A percentile compares a stretch with the other conserved stretches of the same genome.
These are phyloP conservation scores for Myotis lucifugus DNA, from an alignment of 2,113 vertebrate species.

Conservation along the genomic window DNA sequence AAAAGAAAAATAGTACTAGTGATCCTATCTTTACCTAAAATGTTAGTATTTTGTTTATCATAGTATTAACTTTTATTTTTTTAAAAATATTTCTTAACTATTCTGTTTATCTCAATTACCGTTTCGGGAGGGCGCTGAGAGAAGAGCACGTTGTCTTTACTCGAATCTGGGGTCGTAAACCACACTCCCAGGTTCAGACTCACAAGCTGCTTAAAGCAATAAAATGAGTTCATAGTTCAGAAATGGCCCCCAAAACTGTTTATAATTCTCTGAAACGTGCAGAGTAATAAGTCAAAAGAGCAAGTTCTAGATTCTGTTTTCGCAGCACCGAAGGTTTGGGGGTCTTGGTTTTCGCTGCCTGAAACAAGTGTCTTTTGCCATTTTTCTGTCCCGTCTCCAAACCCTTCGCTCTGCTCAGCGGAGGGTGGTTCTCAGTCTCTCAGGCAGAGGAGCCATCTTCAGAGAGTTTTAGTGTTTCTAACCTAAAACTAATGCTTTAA, in stretches of 20 bases:
- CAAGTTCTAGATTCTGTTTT: not conserved
- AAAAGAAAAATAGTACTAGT: not conserved
- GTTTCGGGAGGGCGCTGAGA: not conserved
- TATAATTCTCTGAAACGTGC: not conserved
- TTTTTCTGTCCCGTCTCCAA: not conserved
- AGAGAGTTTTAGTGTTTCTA: fast-evolving
- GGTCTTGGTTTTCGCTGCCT: not conserved
- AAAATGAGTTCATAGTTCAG: not conserved
- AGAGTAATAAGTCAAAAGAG: not conserved
- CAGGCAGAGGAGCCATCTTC: no score
- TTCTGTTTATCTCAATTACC: not conserved
- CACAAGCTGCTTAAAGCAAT: not conserved
- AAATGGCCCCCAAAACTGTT: not conserved
- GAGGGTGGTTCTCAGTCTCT: not conserved
- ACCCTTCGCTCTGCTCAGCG: fast-evolving
- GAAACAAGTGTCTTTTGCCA: not conserved
- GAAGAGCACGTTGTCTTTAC: no score
- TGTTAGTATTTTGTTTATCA: not conserved
- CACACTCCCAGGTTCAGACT: not conserved
- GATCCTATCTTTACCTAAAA: not conserved
- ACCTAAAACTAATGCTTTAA: no score
- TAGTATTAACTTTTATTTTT: not conserved
- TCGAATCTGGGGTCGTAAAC: not conserved
- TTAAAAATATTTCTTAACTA: not conserved
- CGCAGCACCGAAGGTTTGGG: not conserved